Base-by-base conservation (phyloP, 2,113 vertebrate genomes). In the Ceyx cyanopectus region DNA sequence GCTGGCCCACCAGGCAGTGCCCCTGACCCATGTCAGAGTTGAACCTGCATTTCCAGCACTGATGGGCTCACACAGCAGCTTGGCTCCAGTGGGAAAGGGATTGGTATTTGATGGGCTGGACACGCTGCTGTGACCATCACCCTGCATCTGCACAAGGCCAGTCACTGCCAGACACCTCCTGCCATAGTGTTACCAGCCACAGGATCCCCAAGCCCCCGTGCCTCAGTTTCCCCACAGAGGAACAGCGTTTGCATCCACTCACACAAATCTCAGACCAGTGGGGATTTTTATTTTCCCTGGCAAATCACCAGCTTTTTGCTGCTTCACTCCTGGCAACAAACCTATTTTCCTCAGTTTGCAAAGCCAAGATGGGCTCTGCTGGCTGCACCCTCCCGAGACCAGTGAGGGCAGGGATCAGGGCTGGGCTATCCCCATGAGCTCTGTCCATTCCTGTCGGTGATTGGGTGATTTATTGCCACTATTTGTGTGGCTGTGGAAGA, bases 401-500 rank as follows among this genome's bases (percentile, higher is more conserved):
- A 65, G 45, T 4, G 0, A 1, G 9, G 30, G 4, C 1, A 63
- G 50, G 46, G 45, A 41, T 14, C 1, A 0, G 54, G 58, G 27
- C 18, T 3, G 0, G 41, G 27, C 9, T 61, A 40, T 63, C 68
- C 43, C 54, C 6, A 0, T 9, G 29, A 72, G 66, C 77, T 41
- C 54, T 82, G 76, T n/a, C 81, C 14, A 0, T 70, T 50, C 20
- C 4, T 21, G 48, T 15, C 3, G 1, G 20, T 29, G 23, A 89
- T 7, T 53, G 77, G 57, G 63, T 80, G 85, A 93, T 76, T 86
- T 89, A 89, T 89, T 16, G 63, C 37, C 73, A 24, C 77, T 66
- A 27, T 76, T 86, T 76, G 30, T 40, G 81, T 72, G 78, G 58
- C 67, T 11, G 0, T 7, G 46, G 77, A 91, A 89, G 81, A 91